Evolutionary conservation across 2,797 vertebrate genomes (phyloP), one percentile per base, ranked within the genome.

Genomic region (Gallinago stenura): DNA sequence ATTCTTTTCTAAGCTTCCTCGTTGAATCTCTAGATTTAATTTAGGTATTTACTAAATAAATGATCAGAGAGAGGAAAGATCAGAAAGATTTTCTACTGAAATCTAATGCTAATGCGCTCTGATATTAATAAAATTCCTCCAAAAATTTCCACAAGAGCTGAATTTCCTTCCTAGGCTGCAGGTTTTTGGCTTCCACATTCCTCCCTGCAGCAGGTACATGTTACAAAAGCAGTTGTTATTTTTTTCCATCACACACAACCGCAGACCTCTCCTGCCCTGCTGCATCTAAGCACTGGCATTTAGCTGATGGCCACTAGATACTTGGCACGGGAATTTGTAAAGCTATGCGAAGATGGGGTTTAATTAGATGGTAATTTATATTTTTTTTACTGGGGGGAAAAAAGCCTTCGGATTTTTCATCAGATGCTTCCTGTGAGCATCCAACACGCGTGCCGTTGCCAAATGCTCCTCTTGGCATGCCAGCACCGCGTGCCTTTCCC

Each of bases 311-410:
- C 58, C 0, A 0, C 24, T 31, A 79, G 76, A 66, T 19, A 9
- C 20, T 57, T 80, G 62, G 53, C 64, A 70, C 5, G 33, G 31
- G 58, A 58, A 78, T 46, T 57, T 86, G 72, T 46, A 76, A 75
- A 93, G 73, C 69, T 21, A 0, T 19, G 54, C 31, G 50, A 58
- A 91, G 61, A 72, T 19, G 25, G 43, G 30, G 7, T 78, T 94
- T 95, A 95, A 96, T 97, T 90, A 81, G 46, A 48, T 71, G 72
- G 48, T 68, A 70, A 71, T 35, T 35, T 80, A 6, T 41, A 7
- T 15, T 17, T 41, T 89, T 89, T 83, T 76, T 80, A 58, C 18
- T 22, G 31, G 6, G 21, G 48, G 53, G 58, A 0, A 15, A 25
- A 48, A 35, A 28, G 5, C 4, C 43, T 37, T 48, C 26, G 31